Conservation (phyloP, 1,140 invertebrate genomes). For the Pseudachorutes palmiensis region DNA sequence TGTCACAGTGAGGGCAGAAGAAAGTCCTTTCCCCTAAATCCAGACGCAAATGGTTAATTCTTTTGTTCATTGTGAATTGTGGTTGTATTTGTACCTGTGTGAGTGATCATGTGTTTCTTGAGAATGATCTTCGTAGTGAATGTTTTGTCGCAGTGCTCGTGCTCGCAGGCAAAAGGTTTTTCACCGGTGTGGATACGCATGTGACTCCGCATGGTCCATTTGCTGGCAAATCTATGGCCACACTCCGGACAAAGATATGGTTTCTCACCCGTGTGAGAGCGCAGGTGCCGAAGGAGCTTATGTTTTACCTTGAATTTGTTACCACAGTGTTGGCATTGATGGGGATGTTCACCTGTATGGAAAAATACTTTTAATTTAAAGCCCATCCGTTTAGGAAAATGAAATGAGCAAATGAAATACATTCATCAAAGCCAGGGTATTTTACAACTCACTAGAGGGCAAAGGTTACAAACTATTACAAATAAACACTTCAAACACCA, state of each 20-base stretch:
- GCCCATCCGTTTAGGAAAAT: background rate
- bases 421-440: background rate
- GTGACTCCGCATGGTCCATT: slow-evolving; percentile 33
- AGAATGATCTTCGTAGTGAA: slow-evolving; percentile 44
- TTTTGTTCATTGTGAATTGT: background rate
- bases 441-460: background rate
- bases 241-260: slow-evolving; percentile 36
- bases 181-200: slow-evolving; percentile 37
- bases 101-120: slow-evolving; percentile 43
- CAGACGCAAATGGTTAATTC: background rate
- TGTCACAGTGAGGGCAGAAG: slow-evolving; percentile 49
- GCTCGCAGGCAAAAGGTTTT: slow-evolving; percentile 42
- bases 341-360: slow-evolving; percentile 50
- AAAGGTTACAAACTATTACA: background rate
- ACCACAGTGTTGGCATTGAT: slow-evolving; percentile 49
- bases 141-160: slow-evolving; percentile 41
- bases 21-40: slow-evolving; percentile 49
- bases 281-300: slow-evolving; percentile 37
- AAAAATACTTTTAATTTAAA: background rate
- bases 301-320: slow-evolving; percentile 47
- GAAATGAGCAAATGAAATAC: background rate
- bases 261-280: slow-evolving; percentile 39
- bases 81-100: slow-evolving; percentile 38
- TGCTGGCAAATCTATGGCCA: slow-evolving; percentile 35
- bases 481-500: background rate